These are phyloP conservation scores for Rhabdomys dilectus DNA, from an alignment of 2,113 vertebrate genomes.

Conservation along the genomic window DNA sequence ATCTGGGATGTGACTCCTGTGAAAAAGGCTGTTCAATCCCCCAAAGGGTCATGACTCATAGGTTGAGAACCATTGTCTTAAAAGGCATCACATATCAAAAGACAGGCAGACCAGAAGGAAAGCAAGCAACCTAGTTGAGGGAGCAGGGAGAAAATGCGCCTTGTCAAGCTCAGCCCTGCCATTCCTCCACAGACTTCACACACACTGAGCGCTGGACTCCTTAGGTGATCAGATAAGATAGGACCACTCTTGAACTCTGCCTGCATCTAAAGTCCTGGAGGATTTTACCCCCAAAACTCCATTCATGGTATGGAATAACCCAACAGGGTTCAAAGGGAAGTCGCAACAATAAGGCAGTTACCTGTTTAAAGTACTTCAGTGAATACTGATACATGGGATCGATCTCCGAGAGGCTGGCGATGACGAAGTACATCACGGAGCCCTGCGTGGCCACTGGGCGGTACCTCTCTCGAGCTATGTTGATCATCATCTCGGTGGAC, in stretches of 20 bases:
- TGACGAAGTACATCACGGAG: constrained; percentile 90
- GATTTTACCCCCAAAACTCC: neutral
- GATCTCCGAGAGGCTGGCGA: constrained; percentile 90
- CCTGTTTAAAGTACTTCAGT: constrained; percentile 94
- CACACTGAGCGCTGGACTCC: neutral
- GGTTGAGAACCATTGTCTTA: neutral
- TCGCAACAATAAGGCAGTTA: constrained; percentile 56
- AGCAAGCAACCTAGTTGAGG: neutral
- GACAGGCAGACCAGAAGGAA: neutral
- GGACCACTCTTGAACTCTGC: neutral
- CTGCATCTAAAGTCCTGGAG: neutral
- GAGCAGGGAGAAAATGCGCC: neutral
- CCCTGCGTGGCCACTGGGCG: constrained; percentile 88
- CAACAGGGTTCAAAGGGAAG: neutral
- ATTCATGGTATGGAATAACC: neutral
- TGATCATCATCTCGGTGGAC: constrained; percentile 89
- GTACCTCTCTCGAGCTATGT: constrained; percentile 87
- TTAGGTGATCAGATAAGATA: neutral
- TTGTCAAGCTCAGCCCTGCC: neutral
- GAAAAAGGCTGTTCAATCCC: neutral
- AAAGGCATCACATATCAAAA: neutral
- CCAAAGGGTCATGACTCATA: rapidly evolving
- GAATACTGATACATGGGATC: constrained; percentile 93
- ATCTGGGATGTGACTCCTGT: neutral
- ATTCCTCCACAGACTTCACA: neutral